These are phyloP conservation scores for Parochlus steinenii DNA, from an alignment of 2,888 invertebrate species.

Conservation along the genomic window DNA sequence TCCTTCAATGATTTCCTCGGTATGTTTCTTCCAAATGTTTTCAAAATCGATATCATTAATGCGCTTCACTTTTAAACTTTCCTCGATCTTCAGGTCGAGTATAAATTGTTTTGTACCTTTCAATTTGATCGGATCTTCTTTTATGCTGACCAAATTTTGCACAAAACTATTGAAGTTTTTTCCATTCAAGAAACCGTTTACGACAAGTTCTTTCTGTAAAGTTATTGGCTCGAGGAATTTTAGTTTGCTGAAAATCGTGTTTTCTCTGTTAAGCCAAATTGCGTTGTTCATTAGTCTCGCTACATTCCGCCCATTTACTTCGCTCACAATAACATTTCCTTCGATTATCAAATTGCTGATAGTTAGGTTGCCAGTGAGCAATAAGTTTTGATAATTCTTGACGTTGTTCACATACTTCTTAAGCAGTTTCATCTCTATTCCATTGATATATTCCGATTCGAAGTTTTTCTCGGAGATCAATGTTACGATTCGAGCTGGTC, in stretches of 20 bases:
- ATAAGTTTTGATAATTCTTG: conserved; percentile 22
- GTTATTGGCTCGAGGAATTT: conserved; percentile 20
- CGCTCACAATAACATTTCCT: conserved; percentile 24
- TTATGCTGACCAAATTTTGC: conserved; percentile 28
- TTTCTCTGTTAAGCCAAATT: conserved; percentile 28
- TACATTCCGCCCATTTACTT: conserved; percentile 20
- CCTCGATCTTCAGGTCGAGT: too few relatives aligned
- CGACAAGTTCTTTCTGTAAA: conserved; percentile 18
- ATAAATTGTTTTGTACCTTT: conserved; percentile 19
- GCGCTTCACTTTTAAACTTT: too few relatives aligned
- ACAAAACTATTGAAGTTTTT: conserved; percentile 26
- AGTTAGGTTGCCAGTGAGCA: conserved; percentile 27
- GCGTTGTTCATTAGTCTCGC: conserved; percentile 24
- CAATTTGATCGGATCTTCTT: conserved; percentile 22
- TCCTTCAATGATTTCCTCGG: conserved; percentile 18
- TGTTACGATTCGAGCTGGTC: conserved; percentile 21
- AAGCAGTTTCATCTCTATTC: conserved; percentile 21
- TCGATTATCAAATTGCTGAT: conserved; percentile 25
- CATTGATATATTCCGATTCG: conserved; percentile 26
- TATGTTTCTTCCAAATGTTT: too few relatives aligned
- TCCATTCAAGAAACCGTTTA: conserved; percentile 25
- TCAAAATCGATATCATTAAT: too few relatives aligned
- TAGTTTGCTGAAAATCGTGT: conserved; percentile 22
- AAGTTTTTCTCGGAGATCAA: conserved; percentile 24
- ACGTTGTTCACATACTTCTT: conserved; percentile 20